These are phyloP conservation scores for Zeugodacus cucurbitae DNA, from an alignment of 1,140 invertebrate species.

Conservation along the genomic window DNA sequence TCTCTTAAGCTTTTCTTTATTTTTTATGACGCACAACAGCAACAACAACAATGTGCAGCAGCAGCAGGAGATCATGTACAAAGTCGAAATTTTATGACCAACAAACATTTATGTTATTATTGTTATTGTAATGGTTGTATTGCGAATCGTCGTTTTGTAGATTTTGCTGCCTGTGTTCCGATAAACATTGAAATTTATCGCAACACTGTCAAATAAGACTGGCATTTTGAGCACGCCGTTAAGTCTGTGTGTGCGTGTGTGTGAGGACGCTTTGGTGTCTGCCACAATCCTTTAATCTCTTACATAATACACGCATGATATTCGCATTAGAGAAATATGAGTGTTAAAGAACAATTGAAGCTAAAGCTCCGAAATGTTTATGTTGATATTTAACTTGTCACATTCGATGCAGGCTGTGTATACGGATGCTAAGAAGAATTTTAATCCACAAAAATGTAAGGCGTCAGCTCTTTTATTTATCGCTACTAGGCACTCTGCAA, in stretches of 20 bases:
- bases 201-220: not conserved
- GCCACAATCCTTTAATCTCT: not conserved
- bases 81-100: conserved; percentile 25
- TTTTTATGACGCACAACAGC: not conserved
- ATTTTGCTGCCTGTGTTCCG: not conserved
- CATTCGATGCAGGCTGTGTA: too few relatives aligned
- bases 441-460: too few relatives aligned
- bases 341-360: not conserved
- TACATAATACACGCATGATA: not conserved
- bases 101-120: conserved; percentile 15
- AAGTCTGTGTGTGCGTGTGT: not conserved
- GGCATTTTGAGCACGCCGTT: not conserved
- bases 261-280: not conserved
- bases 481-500: too few relatives aligned
- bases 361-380: too few relatives aligned
- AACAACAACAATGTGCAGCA: not conserved
- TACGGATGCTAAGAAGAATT: too few relatives aligned
- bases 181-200: not conserved
- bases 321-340: not conserved
- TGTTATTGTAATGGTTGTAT: conserved; percentile 5
- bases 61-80: not conserved
- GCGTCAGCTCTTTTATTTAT: too few relatives aligned
- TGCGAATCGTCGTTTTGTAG: not conserved
- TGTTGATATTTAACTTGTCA: too few relatives aligned
- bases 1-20: conserved; percentile 16